phyloP scores from a whole-genome alignment of 2,888 invertebrate species.

The Disparrhopalites patrizii region DNA sequence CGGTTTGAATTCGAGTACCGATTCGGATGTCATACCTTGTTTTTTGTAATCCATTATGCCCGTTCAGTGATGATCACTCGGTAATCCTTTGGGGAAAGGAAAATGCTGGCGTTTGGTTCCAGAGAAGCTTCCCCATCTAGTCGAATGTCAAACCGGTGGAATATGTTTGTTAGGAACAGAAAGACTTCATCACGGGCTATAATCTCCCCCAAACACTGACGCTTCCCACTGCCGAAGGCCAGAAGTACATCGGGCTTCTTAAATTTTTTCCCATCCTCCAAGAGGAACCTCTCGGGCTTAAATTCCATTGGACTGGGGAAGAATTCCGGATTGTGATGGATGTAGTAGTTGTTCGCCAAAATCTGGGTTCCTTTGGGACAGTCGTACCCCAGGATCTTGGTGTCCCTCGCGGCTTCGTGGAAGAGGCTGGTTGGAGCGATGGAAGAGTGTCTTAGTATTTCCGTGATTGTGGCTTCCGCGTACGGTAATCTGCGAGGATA shows the following conservation, averaged over 20 bases:
- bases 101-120: neutral
- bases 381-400: neutral
- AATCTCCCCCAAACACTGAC: neutral
- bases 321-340: conserved; percentile 3
- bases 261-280: neutral
- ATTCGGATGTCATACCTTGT: neutral
- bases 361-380: neutral
- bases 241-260: neutral
- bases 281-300: neutral
- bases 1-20: too few species aligned
- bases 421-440: neutral
- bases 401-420: neutral
- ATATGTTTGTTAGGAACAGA: neutral
- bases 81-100: neutral
- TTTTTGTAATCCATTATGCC: neutral
- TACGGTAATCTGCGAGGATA: neutral
- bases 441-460: neutral
- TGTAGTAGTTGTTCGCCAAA: neutral
- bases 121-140: neutral
- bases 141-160: neutral
- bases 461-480: neutral
- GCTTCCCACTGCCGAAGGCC: neutral
- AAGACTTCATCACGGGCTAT: conserved; percentile 5
- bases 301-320: conserved; percentile 3
- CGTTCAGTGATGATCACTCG: neutral